phyloP scores from a whole-genome alignment of 2,888 invertebrate species.

The Esperia sulphurella region DNA sequence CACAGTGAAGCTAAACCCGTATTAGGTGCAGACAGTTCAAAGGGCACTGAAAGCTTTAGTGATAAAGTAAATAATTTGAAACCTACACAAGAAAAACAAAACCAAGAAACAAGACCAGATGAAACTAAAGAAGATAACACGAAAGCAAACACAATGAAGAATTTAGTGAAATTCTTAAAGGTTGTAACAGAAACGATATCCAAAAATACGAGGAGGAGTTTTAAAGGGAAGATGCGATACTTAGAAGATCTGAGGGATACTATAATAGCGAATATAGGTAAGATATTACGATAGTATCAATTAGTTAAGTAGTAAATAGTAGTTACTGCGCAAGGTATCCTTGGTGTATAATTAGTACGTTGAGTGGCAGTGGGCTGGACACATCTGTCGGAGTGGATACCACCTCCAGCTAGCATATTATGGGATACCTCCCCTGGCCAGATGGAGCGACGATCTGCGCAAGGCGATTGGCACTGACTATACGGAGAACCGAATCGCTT shows the following conservation, averaged over 20 bases:
- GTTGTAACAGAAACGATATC: constrained; percentile 60
- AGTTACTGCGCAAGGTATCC: no score
- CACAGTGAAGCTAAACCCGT: not conserved
- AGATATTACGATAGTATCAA: no score
- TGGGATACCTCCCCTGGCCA: no score
- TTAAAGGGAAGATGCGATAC: constrained; percentile 78
- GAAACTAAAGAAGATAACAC: constrained; percentile 10
- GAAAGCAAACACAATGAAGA: constrained; percentile 42
- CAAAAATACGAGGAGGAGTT: constrained; percentile 53
- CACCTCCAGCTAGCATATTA: no score
- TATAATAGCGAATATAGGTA: constrained; percentile 83
- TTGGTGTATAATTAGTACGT: no score
- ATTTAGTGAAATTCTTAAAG: constrained; percentile 51
- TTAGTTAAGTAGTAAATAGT: no score
- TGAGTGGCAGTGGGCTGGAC: no score
- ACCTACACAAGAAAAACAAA: not conserved
- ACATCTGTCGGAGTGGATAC: no score
- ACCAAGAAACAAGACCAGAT: not conserved
- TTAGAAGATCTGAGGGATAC: constrained; percentile 79
- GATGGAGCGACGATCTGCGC: no score
- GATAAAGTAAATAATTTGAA: not conserved
- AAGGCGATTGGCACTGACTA: no score
- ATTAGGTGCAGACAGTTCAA: not conserved
- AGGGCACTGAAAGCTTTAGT: no score
- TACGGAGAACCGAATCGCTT: no score